Conservation (phyloP, 2,113 vertebrate genomes). For the Raphicerus campestris region DNA sequence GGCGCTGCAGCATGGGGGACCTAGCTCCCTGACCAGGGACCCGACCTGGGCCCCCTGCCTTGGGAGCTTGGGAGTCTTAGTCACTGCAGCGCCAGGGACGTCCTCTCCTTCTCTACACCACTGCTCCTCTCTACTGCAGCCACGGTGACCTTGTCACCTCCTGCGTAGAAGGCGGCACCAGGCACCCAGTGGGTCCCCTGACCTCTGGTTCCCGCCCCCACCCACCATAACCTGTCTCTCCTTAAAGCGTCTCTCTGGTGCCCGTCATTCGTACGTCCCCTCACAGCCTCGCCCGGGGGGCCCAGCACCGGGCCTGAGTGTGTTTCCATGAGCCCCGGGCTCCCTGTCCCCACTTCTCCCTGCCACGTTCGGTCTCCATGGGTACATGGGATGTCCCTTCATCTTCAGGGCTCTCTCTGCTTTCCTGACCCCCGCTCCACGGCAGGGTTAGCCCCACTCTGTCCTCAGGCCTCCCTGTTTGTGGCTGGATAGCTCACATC, state of each 20-base stretch:
- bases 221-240: background rate
- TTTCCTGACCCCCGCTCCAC: background rate
- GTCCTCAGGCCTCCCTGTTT: background rate
- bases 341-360: background rate
- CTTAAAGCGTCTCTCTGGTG: background rate
- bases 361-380: background rate
- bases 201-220: background rate
- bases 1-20: fast-evolving
- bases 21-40: background rate
- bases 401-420: background rate
- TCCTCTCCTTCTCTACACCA: background rate
- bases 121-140: background rate
- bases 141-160: background rate
- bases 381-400: background rate
- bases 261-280: background rate
- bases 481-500: background rate
- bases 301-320: background rate
- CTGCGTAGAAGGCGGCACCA: background rate
- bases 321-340: background rate
- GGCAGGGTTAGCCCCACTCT: background rate
- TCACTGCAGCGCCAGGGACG: background rate
- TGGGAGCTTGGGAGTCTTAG: background rate
- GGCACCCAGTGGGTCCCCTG: background rate
- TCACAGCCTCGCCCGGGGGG: background rate
- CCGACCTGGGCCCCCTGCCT: background rate